These are phyloP conservation scores for Egretta garzetta DNA, from an alignment of 2,113 vertebrate genomes.

Conservation along the genomic window DNA sequence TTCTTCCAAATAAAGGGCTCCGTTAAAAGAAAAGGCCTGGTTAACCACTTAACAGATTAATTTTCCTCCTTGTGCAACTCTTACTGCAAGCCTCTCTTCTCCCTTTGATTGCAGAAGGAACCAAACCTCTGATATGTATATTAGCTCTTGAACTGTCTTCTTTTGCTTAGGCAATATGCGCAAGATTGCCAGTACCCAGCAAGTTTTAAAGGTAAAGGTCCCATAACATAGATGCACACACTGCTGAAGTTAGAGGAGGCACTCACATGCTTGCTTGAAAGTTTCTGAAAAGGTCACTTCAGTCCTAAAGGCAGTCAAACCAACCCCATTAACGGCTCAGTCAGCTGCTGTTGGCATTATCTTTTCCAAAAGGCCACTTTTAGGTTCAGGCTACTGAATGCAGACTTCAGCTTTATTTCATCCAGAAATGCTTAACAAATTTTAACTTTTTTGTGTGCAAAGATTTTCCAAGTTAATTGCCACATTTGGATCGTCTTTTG, in stretches of 20 bases:
- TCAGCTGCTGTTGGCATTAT: not conserved
- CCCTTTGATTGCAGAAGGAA: not conserved
- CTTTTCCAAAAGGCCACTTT: slow-evolving; percentile 25
- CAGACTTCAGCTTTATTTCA: not conserved
- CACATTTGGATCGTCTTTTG: not conserved
- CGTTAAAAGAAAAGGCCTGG: not conserved
- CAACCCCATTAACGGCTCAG: not conserved
- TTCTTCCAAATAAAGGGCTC: not conserved
- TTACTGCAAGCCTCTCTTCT: not conserved
- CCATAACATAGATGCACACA: not conserved
- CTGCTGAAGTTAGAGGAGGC: not conserved
- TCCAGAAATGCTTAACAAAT: not conserved
- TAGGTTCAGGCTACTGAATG: not conserved
- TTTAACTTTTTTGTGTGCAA: not conserved
- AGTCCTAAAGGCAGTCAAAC: slow-evolving; percentile 38
- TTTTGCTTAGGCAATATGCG: not conserved
- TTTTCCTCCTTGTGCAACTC: not conserved
- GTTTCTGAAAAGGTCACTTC: slow-evolving; percentile 27
- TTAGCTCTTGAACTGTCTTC: not conserved
- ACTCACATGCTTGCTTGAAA: not conserved
- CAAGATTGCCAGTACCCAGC: not conserved
- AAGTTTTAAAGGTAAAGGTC: slow-evolving; percentile 1
- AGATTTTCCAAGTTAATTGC: not conserved
- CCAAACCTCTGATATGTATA: not conserved
- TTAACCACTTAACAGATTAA: not conserved